Evolutionary conservation across 1,140 invertebrate genomes (phyloP).

Genomic region (Helicoverpa zea): DNA sequence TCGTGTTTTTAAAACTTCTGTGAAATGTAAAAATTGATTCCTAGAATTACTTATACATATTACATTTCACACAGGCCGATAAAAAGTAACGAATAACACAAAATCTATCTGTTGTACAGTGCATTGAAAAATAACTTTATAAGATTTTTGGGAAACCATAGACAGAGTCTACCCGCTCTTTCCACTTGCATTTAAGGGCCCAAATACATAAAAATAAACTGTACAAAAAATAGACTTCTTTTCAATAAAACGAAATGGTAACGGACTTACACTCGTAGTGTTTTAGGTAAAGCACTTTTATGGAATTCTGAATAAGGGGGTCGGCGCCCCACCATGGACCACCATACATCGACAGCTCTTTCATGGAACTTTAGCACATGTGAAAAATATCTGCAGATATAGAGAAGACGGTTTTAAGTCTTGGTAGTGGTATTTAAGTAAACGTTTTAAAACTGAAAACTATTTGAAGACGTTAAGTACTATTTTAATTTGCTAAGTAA

Average conservation of each 20-base stretch:
- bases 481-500: no score
- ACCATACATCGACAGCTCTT: neutral
- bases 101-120: no score
- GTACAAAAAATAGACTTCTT: neutral
- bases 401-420: neutral
- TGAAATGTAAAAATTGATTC: neutral
- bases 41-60: neutral
- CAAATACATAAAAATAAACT: neutral
- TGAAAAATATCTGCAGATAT: neutral
- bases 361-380: neutral
- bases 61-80: no score
- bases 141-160: no score
- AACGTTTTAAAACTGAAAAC: no score
- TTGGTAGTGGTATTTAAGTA: neutral
- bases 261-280: neutral
- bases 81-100: no score
- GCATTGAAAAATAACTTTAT: no score
- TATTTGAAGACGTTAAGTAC: no score
- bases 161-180: no score
- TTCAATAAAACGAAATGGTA: constrained; percentile 21
- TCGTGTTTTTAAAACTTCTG: neutral
- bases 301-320: constrained; percentile 12
- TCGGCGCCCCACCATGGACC: neutral
- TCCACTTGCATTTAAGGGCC: neutral
- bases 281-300: constrained; percentile 35